Base-by-base conservation (phyloP, 2,888 invertebrate species). In the Erebia palarica region DNA sequence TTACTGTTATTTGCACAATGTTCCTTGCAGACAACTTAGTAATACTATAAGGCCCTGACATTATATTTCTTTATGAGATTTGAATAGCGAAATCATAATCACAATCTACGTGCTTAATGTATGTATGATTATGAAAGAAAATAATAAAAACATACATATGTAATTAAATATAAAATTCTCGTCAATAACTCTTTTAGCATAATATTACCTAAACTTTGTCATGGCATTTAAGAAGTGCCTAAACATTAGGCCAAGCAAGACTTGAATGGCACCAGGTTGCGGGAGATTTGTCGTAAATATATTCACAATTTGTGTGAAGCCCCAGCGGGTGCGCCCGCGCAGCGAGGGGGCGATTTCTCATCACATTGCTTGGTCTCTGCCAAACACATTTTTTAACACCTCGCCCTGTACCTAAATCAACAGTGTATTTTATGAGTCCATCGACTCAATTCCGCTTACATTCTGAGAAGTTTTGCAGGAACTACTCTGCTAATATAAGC, bases 321-420 rank as follows among this genome's bases (percentile, higher is more conserved):
- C 91, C 64, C 92, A 90, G 91, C 92, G 86, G 92, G 91, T 80
- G 88, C 83, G 82, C 82, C 75, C 81, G 82, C 92, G 81, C 92
- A 89, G 92, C 91, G 84, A 89, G 91, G 89, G 92, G 91, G 84
- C 92, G 86, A 92, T 92, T 91, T 91, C 88, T 92, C 92, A 91
- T 88, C 87, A 82, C 81, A 82, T 85, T 86, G 86, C 89, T 89
- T 89, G 85, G 81, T 85, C 88, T 85, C 83, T 86, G 87, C 87
- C 89, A 90, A 88, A 91, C 90, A 89, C 87, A 92, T 90, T 92
- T 92, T 73, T 93, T 92, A 92, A 93, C 92, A 93, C 92, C 91
- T 93, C 83, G 85, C 79, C 80, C 83, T 79, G 79, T 82, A 79
- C 81, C 86, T 92, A 91, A 92, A 91, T 92, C 90, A 91, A 86